A percentile compares a stretch with the other conserved stretches of the same genome.
Conservation (phyloP, 2,113 vertebrate genomes). For the Polypterus senegalus region DNA sequence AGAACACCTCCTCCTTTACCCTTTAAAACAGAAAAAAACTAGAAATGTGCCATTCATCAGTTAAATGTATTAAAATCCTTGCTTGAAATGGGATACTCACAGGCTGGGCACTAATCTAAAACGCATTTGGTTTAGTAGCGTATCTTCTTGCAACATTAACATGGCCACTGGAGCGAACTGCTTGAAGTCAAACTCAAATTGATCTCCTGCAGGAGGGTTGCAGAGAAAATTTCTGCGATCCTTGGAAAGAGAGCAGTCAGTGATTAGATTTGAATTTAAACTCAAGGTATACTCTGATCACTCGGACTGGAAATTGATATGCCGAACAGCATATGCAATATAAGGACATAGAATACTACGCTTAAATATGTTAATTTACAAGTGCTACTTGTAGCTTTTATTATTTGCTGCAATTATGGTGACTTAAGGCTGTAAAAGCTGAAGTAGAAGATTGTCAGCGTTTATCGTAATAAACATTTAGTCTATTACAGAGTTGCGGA, state of each 20-base stretch:
- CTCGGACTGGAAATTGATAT: too few species aligned
- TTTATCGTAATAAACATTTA: too few species aligned
- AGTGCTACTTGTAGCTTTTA: background rate
- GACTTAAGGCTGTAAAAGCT: background rate
- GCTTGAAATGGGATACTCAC: constrained; percentile 3
- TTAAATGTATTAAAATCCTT: background rate
- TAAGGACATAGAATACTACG: background rate
- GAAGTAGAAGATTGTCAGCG: too few species aligned
- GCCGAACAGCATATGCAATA: background rate
- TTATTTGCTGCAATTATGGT: background rate
- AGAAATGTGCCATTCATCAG: background rate
- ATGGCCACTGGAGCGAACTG: constrained; percentile 4
- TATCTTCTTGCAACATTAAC: constrained; percentile 12
- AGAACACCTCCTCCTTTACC: constrained; percentile 17
- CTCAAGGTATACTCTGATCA: too few species aligned
- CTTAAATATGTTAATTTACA: background rate
- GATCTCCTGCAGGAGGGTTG: constrained; percentile 13
- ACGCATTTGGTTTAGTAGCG: constrained; percentile 11
- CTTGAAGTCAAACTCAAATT: constrained; percentile 11
- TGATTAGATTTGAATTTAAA: background rate
- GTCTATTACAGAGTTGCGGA: too few species aligned
- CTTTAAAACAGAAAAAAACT: background rate
- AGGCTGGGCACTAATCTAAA: constrained; percentile 14
- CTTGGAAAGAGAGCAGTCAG: background rate
- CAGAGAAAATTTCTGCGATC: constrained; percentile 14